Evolutionary conservation across 2,797 vertebrate species (phyloP).

Genomic region (Fringilla coelebs): DNA sequence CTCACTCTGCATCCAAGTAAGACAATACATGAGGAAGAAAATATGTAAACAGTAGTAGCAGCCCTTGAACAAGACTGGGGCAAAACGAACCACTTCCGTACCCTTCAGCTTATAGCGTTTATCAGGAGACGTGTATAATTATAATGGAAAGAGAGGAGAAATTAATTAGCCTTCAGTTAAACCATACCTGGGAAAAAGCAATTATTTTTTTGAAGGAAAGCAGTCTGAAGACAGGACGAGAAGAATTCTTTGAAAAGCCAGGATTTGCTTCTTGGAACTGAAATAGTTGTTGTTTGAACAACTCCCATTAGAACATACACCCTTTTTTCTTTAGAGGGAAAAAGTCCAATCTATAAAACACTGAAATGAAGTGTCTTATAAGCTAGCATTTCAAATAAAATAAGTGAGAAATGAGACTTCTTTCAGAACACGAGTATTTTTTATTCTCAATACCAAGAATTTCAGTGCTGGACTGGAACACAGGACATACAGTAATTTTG

Average conservation of each 20-base stretch:
- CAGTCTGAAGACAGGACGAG: not conserved
- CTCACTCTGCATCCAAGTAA: not conserved
- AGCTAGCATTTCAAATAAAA: not conserved
- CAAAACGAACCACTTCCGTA: constrained; percentile 75
- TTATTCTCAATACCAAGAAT: not conserved
- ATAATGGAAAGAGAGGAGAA: not conserved
- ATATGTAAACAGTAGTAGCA: not conserved
- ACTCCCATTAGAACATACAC: not conserved
- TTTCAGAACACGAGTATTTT: not conserved
- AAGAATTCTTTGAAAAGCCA: not conserved
- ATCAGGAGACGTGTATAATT: constrained; percentile 69
- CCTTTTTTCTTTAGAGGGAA: not conserved
- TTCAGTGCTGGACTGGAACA: not conserved
- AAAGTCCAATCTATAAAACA: not conserved
- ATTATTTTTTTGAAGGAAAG: not conserved
- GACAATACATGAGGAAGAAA: constrained; percentile 4
- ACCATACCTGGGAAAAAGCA: not conserved
- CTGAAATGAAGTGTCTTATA: not conserved
- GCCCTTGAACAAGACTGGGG: not conserved
- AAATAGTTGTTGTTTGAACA: not conserved
- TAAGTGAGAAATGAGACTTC: not conserved
- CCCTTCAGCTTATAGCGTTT: constrained; percentile 80
- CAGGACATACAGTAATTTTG: not conserved
- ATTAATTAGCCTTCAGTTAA: not conserved
- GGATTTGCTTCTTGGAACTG: not conserved